Base-by-base conservation (phyloP, 2,113 vertebrate genomes). In the Cichladusa arquata region DNA sequence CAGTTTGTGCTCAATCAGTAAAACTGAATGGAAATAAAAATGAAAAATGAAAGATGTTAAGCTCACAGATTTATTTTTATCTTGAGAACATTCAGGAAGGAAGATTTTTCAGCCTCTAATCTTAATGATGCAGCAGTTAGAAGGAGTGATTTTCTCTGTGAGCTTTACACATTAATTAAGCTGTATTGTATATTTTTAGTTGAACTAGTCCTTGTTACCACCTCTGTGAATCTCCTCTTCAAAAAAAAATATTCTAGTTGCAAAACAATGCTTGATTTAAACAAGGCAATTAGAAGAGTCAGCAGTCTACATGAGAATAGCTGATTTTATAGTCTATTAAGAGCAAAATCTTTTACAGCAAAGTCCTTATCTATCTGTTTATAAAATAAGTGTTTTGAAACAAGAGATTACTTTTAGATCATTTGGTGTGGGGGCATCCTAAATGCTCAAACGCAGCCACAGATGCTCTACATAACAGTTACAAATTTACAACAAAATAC, bases 11-110 rank as follows among this genome's bases (percentile, higher is more conserved):
- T 95, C 95, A 85, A 76, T 92, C 80, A 72, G 73, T 95, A 93
- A 95, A 93, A 95, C 10, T 54, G 81, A 96, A 90, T 82, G 42
- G 81, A 93, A 92, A 96, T 93, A 95, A 95, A 97, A 97, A 96
- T 84, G 80, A 95, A 96, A 97, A 96, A 92, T 22, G 24, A 92
- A 93, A 88, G 14, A 89, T 70, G 33, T 95, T 97, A 97, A 88
- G 54, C 42, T 87, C 64, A 67, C 26, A 78, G 92, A 95, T 97
- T 93, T 96, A 93, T 92, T 96, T 96, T 96, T 95, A 78, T 95
- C 91, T 94, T 78, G 69, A 94, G 76, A 92, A 94, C 71, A 80
- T 96, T 92, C 74, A 90, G 58, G 58, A 80, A 90, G n/a, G 78
- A 90, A 88, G 74, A n/a, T 23, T 89, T 92, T 57, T 83, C 76